A percentile compares a stretch with the other conserved stretches of the same genome.
Conservation (phyloP, 2,797 vertebrate species). For the Acipenser oxyrinchus region DNA sequence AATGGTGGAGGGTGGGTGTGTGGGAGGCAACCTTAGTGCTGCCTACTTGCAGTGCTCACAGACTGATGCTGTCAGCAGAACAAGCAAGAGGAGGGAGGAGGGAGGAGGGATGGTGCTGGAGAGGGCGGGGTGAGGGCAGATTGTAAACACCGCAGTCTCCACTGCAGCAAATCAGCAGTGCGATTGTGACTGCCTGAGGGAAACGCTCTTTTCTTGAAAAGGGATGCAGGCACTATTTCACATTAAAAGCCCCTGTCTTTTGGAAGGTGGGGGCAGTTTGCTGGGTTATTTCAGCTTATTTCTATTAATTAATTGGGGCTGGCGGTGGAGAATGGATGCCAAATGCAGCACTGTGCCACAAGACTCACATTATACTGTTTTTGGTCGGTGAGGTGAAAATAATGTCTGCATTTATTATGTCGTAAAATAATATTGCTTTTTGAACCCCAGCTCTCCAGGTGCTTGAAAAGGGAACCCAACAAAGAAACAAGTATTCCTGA, state of each 20-base stretch:
- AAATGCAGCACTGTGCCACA: too few species aligned
- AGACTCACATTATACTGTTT: too few species aligned
- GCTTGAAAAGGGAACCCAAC: too few species aligned
- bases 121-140: slow-evolving; percentile 49
- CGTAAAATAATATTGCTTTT: too few species aligned
- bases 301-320: slow-evolving; percentile 28
- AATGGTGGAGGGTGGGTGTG: slow-evolving; percentile 48
- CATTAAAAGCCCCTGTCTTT: slow-evolving; percentile 37
- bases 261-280: slow-evolving; percentile 10
- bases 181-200: slow-evolving; percentile 51
- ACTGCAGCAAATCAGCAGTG: slow-evolving; percentile 77
- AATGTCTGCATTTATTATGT: too few species aligned
- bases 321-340: too few species aligned
- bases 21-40: slow-evolving; percentile 55
- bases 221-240: slow-evolving; percentile 44
- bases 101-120: slow-evolving; percentile 23
- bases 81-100: slow-evolving; percentile 31
- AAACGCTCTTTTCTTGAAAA: slow-evolving; percentile 44
- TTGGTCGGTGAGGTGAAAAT: too few species aligned
- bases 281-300: background rate
- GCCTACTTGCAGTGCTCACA: slow-evolving; percentile 58
- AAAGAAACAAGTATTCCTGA: too few species aligned
- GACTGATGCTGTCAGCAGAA: slow-evolving; percentile 68
- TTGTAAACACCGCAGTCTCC: slow-evolving; percentile 71
- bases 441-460: too few species aligned